These are phyloP conservation scores for Sussaba pulchella DNA, from an alignment of 2,888 invertebrate species.

Conservation along the genomic window DNA sequence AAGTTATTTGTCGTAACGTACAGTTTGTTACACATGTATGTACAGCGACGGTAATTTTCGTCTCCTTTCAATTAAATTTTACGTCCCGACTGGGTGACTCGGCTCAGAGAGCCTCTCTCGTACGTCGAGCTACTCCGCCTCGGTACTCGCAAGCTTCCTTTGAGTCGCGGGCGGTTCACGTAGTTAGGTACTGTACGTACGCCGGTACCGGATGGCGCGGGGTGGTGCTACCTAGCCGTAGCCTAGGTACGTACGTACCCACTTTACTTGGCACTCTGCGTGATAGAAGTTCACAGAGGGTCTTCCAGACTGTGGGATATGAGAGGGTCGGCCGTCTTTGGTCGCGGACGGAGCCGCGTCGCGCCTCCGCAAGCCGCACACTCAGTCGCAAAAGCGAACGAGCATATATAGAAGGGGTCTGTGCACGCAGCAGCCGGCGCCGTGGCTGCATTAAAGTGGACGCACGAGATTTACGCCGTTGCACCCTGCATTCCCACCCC, in stretches of 20 bases:
- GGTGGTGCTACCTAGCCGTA: slow-evolving; percentile 66
- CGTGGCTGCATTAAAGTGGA: slow-evolving; percentile 44
- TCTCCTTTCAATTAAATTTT: slow-evolving; percentile 56
- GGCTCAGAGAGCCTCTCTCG: slow-evolving; percentile 11
- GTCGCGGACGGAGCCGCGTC: slow-evolving; percentile 1
- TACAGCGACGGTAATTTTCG: slow-evolving; percentile 43
- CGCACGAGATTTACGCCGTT: slow-evolving; percentile 54
- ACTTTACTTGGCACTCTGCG: slow-evolving; percentile 74
- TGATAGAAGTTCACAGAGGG: slow-evolving; percentile 71
- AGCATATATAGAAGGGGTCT: slow-evolving; percentile 2
- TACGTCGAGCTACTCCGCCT: slow-evolving; percentile 50
- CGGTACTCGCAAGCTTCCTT: slow-evolving; percentile 59
- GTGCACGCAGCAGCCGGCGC: slow-evolving; percentile 9
- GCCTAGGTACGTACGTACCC: slow-evolving; percentile 71
- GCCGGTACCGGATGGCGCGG: slow-evolving; percentile 29
- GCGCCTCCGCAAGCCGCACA: slow-evolving; percentile 18
- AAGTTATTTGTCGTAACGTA: no score
- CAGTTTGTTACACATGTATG: not conserved
- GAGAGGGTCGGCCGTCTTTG: slow-evolving; percentile 61
- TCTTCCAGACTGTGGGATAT: slow-evolving; percentile 62
- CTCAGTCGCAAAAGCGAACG: slow-evolving; percentile 31
- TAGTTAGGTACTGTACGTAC: not conserved
- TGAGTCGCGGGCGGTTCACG: slow-evolving; percentile 54
- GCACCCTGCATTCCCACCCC: slow-evolving; percentile 32
- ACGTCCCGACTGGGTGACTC: slow-evolving; percentile 3